phyloP scores from a whole-genome alignment of 2,113 vertebrate genomes.

The Opisthocomus hoazin region DNA sequence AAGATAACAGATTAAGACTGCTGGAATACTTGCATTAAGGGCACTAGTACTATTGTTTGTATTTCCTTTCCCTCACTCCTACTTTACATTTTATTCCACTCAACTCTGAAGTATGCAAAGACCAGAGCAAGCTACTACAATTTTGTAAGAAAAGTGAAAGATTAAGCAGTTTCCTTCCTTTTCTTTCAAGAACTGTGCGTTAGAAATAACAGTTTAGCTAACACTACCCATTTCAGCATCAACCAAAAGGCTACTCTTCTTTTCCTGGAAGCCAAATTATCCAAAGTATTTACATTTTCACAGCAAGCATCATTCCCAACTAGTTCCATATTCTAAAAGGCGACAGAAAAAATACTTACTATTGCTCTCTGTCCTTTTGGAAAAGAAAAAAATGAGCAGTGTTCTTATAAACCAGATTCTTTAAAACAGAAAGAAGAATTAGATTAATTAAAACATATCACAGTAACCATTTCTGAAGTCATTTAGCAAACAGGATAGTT shows the following conservation, averaged over 20 bases:
- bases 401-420: constrained; percentile 94
- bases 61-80: not conserved
- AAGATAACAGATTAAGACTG: not conserved
- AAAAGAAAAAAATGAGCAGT: constrained; percentile 87
- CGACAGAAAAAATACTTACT: constrained; percentile 77
- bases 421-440: constrained; percentile 38
- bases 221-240: not conserved
- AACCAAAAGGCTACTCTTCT: not conserved
- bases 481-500: not conserved
- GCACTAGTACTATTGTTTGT: not conserved
- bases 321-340: not conserved
- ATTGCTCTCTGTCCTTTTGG: constrained; percentile 90
- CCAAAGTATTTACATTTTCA: not conserved
- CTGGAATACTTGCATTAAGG: not conserved
- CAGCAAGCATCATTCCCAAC: not conserved
- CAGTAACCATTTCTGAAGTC: not conserved
- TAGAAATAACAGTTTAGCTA: not conserved
- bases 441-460: not conserved
- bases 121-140: not conserved
- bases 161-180: not conserved
- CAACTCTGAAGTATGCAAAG: not conserved
- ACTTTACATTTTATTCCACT: not conserved
- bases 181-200: not conserved
- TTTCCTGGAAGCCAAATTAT: not conserved
- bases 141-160: not conserved